Conservation (phyloP, 2,888 invertebrate genomes). For the Magallana nippona region DNA sequence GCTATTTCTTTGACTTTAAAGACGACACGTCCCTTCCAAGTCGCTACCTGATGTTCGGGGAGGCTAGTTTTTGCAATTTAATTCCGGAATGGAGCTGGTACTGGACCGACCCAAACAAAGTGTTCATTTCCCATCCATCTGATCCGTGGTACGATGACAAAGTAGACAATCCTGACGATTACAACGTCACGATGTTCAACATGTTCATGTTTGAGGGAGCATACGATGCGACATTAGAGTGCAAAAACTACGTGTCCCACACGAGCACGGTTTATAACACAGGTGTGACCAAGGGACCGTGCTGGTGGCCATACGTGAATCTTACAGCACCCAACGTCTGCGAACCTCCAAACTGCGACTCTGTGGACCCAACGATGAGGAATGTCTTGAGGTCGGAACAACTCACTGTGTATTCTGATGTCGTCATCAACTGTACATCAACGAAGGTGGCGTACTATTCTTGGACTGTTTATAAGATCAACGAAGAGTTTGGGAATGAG, state of each 20-base stretch:
- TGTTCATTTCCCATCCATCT: background rate
- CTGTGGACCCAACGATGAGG: slow-evolving; percentile 40
- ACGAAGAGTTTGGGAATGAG: slow-evolving; percentile 50
- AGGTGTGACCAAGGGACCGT: slow-evolving; percentile 57
- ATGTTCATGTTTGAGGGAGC: slow-evolving; percentile 52
- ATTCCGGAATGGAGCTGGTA: slow-evolving; percentile 53
- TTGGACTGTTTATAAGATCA: slow-evolving; percentile 53
- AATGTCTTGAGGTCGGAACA: slow-evolving; percentile 53
- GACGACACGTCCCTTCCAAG: slow-evolving; percentile 50
- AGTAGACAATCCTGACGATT: slow-evolving; percentile 23
- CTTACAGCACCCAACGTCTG: slow-evolving; percentile 50
- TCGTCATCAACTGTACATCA: slow-evolving; percentile 57
- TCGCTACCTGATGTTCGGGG: slow-evolving; percentile 56
- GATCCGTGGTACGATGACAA: slow-evolving; percentile 33
- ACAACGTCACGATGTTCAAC: slow-evolving; percentile 45
- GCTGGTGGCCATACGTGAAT: slow-evolving; percentile 59
- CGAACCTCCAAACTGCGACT: slow-evolving; percentile 53
- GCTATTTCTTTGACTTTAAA: slow-evolving; percentile 58
- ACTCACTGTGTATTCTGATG: slow-evolving; percentile 56
- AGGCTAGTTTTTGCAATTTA: slow-evolving; percentile 45
- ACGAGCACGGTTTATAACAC: slow-evolving; percentile 33
- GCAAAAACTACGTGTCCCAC: slow-evolving; percentile 56
- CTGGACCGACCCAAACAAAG: slow-evolving; percentile 34
- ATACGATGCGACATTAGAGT: slow-evolving; percentile 45
- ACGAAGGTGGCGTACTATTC: slow-evolving; percentile 55